Percentiles rank a stretch among this genome's conserved stretches.
Conservation (phyloP, 2,113 vertebrate genomes). For the Nothobranchius kuhntae region DNA sequence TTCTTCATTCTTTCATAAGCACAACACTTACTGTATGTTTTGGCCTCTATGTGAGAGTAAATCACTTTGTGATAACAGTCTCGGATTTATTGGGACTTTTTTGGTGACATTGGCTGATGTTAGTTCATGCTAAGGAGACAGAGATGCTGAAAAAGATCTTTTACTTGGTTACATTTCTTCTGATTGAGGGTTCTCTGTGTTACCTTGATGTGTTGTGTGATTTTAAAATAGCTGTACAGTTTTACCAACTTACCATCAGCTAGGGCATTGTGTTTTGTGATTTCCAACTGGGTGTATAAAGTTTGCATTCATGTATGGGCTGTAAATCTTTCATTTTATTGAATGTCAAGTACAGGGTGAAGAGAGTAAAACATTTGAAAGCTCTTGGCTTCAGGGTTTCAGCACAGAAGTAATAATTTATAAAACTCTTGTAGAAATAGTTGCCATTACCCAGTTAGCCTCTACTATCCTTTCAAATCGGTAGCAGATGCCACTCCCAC, state of each 20-base stretch:
- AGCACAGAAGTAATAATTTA: background rate
- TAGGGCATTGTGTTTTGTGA: slow-evolving; percentile 1
- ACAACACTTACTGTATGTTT: no score
- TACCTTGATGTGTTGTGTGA: no score
- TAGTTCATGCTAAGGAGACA: background rate
- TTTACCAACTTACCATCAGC: slow-evolving; percentile 24
- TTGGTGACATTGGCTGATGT: no score
- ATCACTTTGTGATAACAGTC: no score
- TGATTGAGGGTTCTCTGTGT: background rate
- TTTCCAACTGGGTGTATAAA: background rate
- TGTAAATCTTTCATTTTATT: slow-evolving; percentile 34
- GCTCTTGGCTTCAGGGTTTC: no score
- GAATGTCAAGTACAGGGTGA: slow-evolving; percentile 5
- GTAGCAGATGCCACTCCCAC: background rate
- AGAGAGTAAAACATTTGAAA: background rate
- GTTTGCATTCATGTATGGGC: background rate
- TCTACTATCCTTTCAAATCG: background rate
- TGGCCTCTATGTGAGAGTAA: no score
- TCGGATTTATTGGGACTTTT: no score
- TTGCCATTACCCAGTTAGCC: background rate
- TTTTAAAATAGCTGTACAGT: no score
- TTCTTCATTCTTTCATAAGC: no score
- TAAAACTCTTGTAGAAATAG: background rate
- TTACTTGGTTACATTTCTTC: background rate
- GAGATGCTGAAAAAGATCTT: slow-evolving; percentile 1